Conservation (phyloP, 1,140 invertebrate genomes). For the Teleogryllus occipitalis region DNA sequence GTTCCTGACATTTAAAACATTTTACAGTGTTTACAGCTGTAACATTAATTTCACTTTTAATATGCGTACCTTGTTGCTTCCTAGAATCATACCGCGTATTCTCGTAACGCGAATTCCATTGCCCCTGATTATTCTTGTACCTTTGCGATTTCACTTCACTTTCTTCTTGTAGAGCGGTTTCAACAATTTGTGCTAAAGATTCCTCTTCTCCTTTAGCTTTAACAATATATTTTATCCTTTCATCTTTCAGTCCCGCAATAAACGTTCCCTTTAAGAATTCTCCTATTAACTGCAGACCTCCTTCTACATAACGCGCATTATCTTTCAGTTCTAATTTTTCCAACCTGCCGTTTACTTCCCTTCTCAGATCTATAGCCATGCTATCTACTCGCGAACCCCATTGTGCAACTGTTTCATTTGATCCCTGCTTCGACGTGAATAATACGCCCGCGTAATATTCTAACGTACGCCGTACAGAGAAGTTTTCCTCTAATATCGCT, state of each 20-base stretch:
- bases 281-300: neutral
- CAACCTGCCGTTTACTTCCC: neutral
- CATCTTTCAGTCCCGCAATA: conserved; percentile 7
- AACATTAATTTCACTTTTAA: neutral
- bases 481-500: conserved; percentile 10
- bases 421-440: neutral
- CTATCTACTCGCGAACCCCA: neutral
- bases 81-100: neutral
- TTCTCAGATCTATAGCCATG: neutral
- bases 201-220: neutral
- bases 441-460: conserved; percentile 1
- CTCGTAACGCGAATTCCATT: neutral
- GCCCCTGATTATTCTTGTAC: neutral
- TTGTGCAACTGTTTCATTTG: neutral
- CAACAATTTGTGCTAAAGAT: neutral
- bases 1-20: neutral
- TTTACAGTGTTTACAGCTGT: neutral
- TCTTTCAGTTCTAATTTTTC: neutral
- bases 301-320: neutral
- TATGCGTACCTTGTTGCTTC: neutral
- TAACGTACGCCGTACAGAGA: neutral
- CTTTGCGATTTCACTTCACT: conserved; percentile 9
- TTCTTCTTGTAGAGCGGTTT: neutral
- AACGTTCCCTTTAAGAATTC: neutral
- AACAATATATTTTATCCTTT: neutral